Percentiles rank a stretch among this genome's conserved stretches.
phyloP scores from a whole-genome alignment of 2,888 invertebrate species.

The Pristionchus exspectatus region DNA sequence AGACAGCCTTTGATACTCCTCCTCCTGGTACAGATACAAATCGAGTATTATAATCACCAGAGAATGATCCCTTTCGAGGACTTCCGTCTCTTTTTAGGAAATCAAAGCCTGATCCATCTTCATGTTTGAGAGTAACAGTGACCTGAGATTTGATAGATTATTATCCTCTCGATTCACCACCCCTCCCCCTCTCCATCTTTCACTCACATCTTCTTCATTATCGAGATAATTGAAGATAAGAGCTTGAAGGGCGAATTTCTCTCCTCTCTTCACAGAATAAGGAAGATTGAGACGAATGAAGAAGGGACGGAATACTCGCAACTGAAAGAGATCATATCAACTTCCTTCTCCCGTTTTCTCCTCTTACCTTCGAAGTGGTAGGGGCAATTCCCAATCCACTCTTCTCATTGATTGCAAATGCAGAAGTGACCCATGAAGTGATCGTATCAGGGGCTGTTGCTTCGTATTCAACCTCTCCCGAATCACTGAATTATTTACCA shows the following conservation, averaged over 20 bases:
- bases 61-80: conserved; percentile 56
- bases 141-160: conserved; percentile 80
- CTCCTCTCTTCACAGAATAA: conserved; percentile 90
- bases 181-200: not conserved
- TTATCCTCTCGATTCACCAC: not conserved
- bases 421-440: conserved; percentile 90
- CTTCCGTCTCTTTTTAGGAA: conserved; percentile 77
- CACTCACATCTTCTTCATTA: conserved; percentile 82
- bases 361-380: conserved; percentile 67
- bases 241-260: conserved; percentile 89
- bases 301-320: conserved; percentile 89
- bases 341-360: not conserved
- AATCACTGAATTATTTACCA: conserved; percentile 78
- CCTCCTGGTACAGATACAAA: conserved; percentile 76
- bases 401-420: conserved; percentile 88
- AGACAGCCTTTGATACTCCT: conserved; percentile 77
- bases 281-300: conserved; percentile 91
- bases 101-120: conserved; percentile 81
- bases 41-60: conserved; percentile 71
- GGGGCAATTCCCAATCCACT: conserved; percentile 88
- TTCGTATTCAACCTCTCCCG: conserved; percentile 82
- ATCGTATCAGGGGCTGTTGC: conserved; percentile 88
- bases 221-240: conserved; percentile 86
- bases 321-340: conserved; percentile 78
- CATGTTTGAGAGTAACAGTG: conserved; percentile 90